phyloP scores from a whole-genome alignment of 2,113 vertebrate genomes.

The Ophiodon elongatus region DNA sequence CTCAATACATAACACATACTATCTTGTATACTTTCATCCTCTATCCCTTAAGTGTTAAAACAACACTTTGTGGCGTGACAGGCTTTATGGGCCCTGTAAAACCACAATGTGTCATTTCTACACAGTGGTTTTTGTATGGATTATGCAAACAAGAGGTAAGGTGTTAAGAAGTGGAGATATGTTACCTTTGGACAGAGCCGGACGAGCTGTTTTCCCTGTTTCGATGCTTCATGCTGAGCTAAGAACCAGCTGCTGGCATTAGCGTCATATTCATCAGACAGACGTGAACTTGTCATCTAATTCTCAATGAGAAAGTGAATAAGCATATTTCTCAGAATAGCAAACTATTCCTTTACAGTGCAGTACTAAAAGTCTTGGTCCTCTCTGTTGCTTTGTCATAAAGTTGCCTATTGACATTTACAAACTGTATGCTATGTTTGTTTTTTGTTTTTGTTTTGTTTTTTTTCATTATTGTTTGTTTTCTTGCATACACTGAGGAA shows the following conservation, averaged over 20 bases:
- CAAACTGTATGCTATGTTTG: neutral
- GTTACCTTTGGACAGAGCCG: neutral
- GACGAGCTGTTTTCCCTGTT: neutral
- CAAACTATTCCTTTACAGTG: neutral
- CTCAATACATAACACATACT: neutral
- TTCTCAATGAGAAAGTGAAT: neutral
- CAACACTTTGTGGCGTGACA: neutral
- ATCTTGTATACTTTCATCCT: neutral
- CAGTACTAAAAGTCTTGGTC: neutral
- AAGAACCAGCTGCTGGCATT: neutral
- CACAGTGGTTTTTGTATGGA: neutral
- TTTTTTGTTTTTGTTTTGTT: neutral
- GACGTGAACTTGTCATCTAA: neutral
- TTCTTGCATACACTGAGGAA: conserved; percentile 31
- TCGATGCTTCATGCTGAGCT: neutral
- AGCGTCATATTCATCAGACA: neutral
- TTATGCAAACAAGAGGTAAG: neutral
- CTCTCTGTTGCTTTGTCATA: conserved; percentile 17
- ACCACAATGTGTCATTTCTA: neutral
- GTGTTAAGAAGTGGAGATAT: neutral
- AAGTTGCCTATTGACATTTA: neutral
- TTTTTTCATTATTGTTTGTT: conserved; percentile 2
- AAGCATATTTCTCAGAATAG: neutral
- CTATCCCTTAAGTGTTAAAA: neutral
- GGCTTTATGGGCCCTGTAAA: neutral